phyloP scores from a whole-genome alignment of 2,888 invertebrate species.

The Apamea sordens region DNA sequence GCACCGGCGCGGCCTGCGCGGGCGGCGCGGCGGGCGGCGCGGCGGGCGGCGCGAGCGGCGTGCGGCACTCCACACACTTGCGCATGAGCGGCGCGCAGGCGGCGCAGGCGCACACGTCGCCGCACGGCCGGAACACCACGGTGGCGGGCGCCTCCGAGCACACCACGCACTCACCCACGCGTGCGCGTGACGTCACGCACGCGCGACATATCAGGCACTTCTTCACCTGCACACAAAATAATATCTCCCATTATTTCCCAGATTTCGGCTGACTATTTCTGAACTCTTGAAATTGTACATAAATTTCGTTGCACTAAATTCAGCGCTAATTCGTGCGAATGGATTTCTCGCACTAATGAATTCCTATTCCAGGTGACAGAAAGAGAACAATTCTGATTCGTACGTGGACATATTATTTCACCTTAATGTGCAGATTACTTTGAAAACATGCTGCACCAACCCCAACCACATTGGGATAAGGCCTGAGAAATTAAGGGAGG shows the following conservation, averaged over 20 bases:
- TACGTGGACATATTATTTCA: not conserved
- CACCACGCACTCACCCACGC: constrained; percentile 98
- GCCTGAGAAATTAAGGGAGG: too few relatives aligned
- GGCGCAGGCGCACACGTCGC: constrained; percentile 97
- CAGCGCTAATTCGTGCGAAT: not conserved
- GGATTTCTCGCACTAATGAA: not conserved
- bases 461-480: not conserved
- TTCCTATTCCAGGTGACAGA: not conserved
- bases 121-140: constrained; percentile 98
- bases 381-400: too few relatives aligned
- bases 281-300: not conserved
- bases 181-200: constrained; percentile 59
- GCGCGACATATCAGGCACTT: constrained; percentile 97
- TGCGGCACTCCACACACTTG: constrained; percentile 98
- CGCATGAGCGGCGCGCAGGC: constrained; percentile 98
- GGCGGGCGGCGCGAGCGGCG: constrained; percentile 91
- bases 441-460: not conserved
- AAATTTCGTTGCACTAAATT: not conserved
- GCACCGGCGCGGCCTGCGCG: constrained; percentile 87
- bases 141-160: constrained; percentile 98
- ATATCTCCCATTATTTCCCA: not conserved
- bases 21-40: constrained; percentile 54
- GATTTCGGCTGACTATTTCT: not conserved
- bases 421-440: not conserved
- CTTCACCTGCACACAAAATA: constrained; percentile 92